Evolutionary conservation across 2,888 invertebrate genomes (phyloP), one percentile per base, ranked within the genome.

Genomic region (Oscheius sp.): DNA sequence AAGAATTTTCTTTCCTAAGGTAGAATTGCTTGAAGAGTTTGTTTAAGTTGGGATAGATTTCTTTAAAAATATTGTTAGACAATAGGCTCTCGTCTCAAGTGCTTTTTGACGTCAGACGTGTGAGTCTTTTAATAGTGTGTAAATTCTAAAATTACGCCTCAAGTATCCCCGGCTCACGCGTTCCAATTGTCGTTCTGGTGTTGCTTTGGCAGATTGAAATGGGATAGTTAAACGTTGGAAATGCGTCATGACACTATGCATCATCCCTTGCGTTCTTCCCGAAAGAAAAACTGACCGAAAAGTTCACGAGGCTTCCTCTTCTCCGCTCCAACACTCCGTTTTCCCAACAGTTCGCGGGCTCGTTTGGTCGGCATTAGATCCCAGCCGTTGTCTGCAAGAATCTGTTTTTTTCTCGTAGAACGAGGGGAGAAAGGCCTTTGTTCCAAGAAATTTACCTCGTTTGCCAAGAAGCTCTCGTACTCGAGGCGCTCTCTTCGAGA

Each of bases 301-400:
- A 66, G 45, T 42, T 66, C 66, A 27, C 45, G 23, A 2, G 48
- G 34, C 17, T 46, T 29, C 12, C 66, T 33, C 25, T 66, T 66
- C 33, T 55, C 66, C n/a, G 66, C 66, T 27, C 29, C 42, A 17
- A 6, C 37, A 25, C 45, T 65, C 20, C 66, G 31, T 27, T 66
- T 66, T 5, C 66, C 66, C n/a, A 66, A 53, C 20, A 66, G 17
- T 20, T 66, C 66, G 5, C 66, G 42, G 15, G 46, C 46, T 12
- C 57, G 34, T 39, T 53, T 66, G 3, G 23, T 27, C n/a, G 50
- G 53, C 23, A 45, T 45, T 31, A 29, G 3, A 15, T 31, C 52
- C 52, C 34, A 65, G 27, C 37, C 52, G 25, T 33, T 39, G 27
- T 46, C 65, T 65, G 37, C n/a, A 65, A 61, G 46, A 45, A 45